phyloP scores from a whole-genome alignment of 1,140 invertebrate genomes.

The Saccostrea glomerata region DNA sequence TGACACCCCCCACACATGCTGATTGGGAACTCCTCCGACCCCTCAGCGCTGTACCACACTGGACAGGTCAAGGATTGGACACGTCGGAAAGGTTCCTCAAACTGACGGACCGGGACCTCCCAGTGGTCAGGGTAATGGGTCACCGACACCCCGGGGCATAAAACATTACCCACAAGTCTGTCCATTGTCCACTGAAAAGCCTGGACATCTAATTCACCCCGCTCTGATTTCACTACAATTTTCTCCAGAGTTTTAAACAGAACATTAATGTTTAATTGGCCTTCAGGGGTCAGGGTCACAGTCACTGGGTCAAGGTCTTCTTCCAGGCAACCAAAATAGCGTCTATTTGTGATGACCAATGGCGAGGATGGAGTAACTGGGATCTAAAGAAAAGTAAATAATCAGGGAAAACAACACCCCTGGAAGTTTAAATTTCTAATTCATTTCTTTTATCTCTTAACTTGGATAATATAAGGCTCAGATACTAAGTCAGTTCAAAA shows the following conservation, averaged over 20 bases:
- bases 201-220: neutral
- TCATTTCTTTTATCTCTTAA: neutral
- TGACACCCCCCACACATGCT: neutral
- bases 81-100: constrained; percentile 38
- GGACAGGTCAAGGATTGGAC: constrained; percentile 42
- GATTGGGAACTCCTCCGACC: neutral
- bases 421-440: neutral
- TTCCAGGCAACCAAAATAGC: constrained; percentile 46
- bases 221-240: neutral
- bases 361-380: neutral
- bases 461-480: neutral
- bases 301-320: constrained; percentile 45
- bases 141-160: constrained; percentile 28
- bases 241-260: constrained; percentile 42
- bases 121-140: neutral
- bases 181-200: constrained; percentile 28
- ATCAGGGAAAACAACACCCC: constrained; percentile 19
- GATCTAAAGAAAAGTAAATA: constrained; percentile 21
- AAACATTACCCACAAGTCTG: constrained; percentile 24
- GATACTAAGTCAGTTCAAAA: neutral
- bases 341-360: constrained; percentile 44
- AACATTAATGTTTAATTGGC: constrained; percentile 33
- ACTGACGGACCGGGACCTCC: neutral
- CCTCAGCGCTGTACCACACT: constrained; percentile 16
- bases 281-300: constrained; percentile 40